Evolutionary conservation across 2,797 vertebrate species (phyloP).

Genomic region (Catostomus latipinnis): DNA sequence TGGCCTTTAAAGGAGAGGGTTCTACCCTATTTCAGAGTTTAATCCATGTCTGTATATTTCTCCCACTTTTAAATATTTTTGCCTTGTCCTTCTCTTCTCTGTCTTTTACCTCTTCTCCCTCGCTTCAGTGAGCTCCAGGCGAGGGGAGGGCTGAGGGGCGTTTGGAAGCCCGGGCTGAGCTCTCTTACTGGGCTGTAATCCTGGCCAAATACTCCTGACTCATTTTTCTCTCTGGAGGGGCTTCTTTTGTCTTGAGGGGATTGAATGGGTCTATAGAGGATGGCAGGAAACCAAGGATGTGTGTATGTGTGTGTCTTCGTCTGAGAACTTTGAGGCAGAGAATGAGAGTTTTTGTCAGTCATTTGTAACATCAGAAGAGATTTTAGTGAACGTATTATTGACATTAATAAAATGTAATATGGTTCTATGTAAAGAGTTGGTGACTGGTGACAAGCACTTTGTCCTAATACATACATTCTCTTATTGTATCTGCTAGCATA

Average conservation of each 20-base stretch:
- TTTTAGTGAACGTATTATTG: slow-evolving; percentile 72
- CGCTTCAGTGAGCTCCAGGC: slow-evolving; percentile 61
- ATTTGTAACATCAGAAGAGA: slow-evolving; percentile 31
- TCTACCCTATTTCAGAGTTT: slow-evolving; percentile 9
- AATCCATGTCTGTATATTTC: slow-evolving; percentile 22
- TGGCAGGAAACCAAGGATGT: slow-evolving; percentile 72
- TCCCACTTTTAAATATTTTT: slow-evolving; percentile 6
- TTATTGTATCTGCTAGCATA: slow-evolving; percentile 56
- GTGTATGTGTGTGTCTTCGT: slow-evolving; percentile 83
- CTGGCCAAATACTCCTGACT: slow-evolving; percentile 82
- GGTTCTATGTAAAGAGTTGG: slow-evolving; percentile 83
- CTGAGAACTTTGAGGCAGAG: slow-evolving; percentile 72
- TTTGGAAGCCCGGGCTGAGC: slow-evolving; percentile 71
- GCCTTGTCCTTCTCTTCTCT: not conserved
- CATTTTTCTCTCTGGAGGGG: slow-evolving; percentile 85
- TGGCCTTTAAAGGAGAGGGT: not conserved
- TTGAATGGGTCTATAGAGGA: slow-evolving; percentile 72
- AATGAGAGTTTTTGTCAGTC: slow-evolving; percentile 71
- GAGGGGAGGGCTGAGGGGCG: slow-evolving; percentile 75
- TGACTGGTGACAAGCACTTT: slow-evolving; percentile 83
- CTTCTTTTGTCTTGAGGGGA: slow-evolving; percentile 79
- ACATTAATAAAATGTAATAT: slow-evolving; percentile 88
- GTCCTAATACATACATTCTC: slow-evolving; percentile 46
- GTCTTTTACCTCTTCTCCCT: slow-evolving; percentile 6
- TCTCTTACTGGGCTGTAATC: slow-evolving; percentile 83